Percentiles rank a stretch among this genome's conserved stretches.
phyloP scores from a whole-genome alignment of 2,888 invertebrate genomes.

The Ochropacha duplaris region DNA sequence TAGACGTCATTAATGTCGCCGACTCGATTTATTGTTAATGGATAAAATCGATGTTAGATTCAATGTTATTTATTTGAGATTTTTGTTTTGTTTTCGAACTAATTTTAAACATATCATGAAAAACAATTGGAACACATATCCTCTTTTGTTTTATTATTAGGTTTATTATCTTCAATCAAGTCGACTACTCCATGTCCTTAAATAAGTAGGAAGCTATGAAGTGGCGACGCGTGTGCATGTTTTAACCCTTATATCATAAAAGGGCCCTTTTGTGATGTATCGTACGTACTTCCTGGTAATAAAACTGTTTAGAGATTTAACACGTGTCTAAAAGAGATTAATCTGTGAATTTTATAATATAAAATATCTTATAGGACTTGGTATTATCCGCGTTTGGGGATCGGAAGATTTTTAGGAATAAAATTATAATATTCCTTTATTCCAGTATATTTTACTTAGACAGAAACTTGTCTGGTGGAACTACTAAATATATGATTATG shows the following conservation, averaged over 20 bases:
- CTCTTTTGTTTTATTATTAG: background rate
- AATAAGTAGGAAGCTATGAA: conserved; percentile 33
- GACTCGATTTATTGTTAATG: conserved; percentile 63
- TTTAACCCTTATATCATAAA: background rate
- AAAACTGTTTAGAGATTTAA: background rate
- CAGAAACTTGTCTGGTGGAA: too few species aligned
- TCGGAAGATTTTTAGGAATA: too few species aligned
- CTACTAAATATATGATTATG: too few species aligned
- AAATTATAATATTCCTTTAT: too few species aligned
- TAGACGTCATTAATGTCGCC: conserved; percentile 62
- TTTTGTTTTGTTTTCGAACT: background rate
- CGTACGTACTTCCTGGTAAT: conserved; percentile 18
- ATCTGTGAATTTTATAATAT: too few species aligned
- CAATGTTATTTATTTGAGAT: conserved; percentile 56
- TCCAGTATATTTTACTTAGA: too few species aligned
- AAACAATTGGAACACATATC: background rate
- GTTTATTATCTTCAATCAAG: background rate
- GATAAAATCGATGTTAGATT: conserved; percentile 46
- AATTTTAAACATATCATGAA: too few species aligned
- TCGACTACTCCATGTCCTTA: background rate
- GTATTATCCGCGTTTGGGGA: too few species aligned
- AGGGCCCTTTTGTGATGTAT: conserved; percentile 4
- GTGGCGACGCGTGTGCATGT: conserved; percentile 50
- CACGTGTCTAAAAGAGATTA: conserved; percentile 1
- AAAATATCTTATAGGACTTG: too few species aligned